phyloP scores from a whole-genome alignment of 2,888 invertebrate genomes.

The Melanophora roralis region DNA sequence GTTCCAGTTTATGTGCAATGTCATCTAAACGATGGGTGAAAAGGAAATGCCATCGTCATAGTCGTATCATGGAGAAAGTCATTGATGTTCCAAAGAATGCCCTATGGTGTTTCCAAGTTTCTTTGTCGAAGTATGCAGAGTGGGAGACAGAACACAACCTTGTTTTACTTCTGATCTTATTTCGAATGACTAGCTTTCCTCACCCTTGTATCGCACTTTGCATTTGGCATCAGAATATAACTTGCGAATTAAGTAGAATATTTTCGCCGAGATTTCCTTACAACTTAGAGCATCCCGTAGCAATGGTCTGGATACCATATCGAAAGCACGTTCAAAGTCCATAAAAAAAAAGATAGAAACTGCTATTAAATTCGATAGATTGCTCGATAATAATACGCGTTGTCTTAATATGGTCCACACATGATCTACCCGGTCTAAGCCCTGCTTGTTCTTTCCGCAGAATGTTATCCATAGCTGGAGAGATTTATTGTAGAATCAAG shows the following conservation, averaged over 20 bases:
- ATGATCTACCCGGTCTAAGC: not conserved
- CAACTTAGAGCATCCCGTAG: not conserved
- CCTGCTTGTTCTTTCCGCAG: not conserved
- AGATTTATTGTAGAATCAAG: not conserved
- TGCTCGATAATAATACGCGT: not conserved
- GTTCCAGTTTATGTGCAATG: not conserved
- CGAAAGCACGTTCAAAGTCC: conserved; percentile 6
- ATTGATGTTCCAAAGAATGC: not conserved
- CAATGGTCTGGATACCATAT: no score
- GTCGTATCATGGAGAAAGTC: not conserved
- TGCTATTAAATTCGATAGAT: not conserved
- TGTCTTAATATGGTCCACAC: conserved; percentile 12
- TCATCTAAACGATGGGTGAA: not conserved
- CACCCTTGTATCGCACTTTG: not conserved
- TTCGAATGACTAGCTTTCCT: not conserved
- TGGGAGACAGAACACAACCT: not conserved
- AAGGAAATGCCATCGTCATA: not conserved
- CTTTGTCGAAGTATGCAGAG: no score
- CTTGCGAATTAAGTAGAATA: not conserved
- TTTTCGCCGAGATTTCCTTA: conserved; percentile 1
- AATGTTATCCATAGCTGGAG: not conserved
- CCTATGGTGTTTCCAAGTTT: not conserved
- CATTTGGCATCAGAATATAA: not conserved
- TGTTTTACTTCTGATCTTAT: not conserved
- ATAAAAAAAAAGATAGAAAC: not conserved